Base-by-base conservation (phyloP, 2,797 vertebrate genomes). In the Gallinago solitaria region DNA sequence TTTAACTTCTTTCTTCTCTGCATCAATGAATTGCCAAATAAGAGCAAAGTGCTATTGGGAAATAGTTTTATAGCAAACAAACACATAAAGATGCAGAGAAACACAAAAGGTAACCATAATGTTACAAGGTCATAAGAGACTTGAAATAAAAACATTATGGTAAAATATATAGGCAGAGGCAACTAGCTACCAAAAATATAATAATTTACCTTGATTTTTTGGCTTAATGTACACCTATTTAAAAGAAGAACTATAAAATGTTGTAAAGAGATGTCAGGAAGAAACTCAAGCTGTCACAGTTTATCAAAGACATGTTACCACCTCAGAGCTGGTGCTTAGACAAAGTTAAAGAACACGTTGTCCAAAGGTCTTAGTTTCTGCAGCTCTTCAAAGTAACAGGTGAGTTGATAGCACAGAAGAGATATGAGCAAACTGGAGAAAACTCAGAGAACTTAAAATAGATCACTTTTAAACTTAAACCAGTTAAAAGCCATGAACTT, bases 1-100 rank as follows among this genome's bases (percentile, higher is more conserved):
- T 85, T 71, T 35, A 71, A 78, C 41, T 83, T 47, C 60, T 87
- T 96, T 92, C 74, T 91, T 94, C 82, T 93, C 45, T 60, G 35
- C 50, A 61, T 61, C 87, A 78, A 3, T 68, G 75, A 85, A 85
- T 28, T 92, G 27, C 18, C 57, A 81, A 91, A 48, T 50, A 80
- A 59, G 28, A 85, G 35, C n/a, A 41, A 87, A 85, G 25, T 24
- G 32, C 56, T 74, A 50, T 2, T 59, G 37, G 59, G 57, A 81
- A 90, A 47, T 23, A 9, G 47, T 30, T 94, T 90, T 41, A 77
- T 18, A 74, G 56, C 24, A 82, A 89, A 89, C 30, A 84, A 93
- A 59, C 28, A 43, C 1, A 6, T 6, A 37, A 60, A 70, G 35
- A 84, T 45, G 17, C 28, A 59, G 24, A 17, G 54, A 92, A 91